phyloP scores from a whole-genome alignment of 2,113 vertebrate species.

The Polyodon spathula region DNA sequence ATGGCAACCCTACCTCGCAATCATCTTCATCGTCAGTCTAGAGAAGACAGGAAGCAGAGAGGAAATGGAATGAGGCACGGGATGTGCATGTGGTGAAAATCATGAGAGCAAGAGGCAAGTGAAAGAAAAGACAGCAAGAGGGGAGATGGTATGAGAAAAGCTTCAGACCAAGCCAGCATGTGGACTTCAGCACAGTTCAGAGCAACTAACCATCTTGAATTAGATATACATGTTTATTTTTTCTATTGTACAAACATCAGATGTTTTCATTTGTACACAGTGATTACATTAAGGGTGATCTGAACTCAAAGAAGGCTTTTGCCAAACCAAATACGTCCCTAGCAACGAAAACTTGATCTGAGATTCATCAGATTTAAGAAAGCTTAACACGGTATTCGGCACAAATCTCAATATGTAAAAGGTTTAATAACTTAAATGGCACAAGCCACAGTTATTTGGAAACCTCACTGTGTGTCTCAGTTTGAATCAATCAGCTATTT shows the following conservation, averaged over 20 bases:
- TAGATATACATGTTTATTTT: constrained; percentile 27
- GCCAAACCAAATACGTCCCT: constrained; percentile 29
- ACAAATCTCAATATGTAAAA: too few relatives aligned
- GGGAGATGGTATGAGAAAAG: constrained; percentile 21
- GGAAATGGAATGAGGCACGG: constrained; percentile 22
- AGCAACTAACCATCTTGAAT: too few relatives aligned
- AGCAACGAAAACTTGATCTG: too few relatives aligned
- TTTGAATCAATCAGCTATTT: too few relatives aligned
- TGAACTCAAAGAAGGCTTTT: constrained; percentile 32
- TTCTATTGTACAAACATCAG: constrained; percentile 34
- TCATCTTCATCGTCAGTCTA: constrained; percentile 89
- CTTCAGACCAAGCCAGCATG: too few relatives aligned
- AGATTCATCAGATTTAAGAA: too few relatives aligned
- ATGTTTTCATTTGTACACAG: constrained; percentile 54
- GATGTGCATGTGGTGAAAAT: constrained; percentile 45
- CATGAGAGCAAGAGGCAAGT: constrained; percentile 38
- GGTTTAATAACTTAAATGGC: too few relatives aligned
- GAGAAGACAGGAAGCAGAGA: constrained; percentile 37
- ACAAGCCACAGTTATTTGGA: too few relatives aligned
- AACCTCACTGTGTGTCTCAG: too few relatives aligned
- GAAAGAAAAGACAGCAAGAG: constrained; percentile 16
- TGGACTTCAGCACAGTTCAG: too few relatives aligned
- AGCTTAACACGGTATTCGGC: too few relatives aligned
- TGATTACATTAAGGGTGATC: constrained; percentile 49
- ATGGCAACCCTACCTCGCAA: constrained; percentile 63